Evolutionary conservation across 2,113 vertebrate genomes (phyloP).

Genomic region (Brienomyrus longianalis): DNA sequence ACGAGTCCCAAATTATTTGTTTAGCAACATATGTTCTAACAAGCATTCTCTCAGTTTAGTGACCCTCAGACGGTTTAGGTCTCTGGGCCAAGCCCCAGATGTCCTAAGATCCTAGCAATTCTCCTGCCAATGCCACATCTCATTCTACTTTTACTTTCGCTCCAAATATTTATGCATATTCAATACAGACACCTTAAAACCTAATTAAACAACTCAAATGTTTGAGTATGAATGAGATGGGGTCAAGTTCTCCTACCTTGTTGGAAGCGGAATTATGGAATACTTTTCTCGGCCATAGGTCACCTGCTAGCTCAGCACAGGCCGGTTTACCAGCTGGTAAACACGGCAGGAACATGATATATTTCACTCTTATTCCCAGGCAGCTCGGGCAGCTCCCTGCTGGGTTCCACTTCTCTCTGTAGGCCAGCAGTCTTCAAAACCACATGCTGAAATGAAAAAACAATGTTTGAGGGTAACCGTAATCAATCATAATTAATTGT

Average conservation of each 20-base stretch:
- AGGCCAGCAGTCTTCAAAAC: neutral
- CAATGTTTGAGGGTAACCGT: neutral
- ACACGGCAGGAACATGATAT: neutral
- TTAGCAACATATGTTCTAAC: neutral
- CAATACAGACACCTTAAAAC: neutral
- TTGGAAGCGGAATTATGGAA: neutral
- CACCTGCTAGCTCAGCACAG: neutral
- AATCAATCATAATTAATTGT: neutral
- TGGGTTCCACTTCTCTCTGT: neutral
- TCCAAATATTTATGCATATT: neutral
- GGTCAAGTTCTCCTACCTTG: neutral
- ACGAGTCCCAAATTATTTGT: neutral
- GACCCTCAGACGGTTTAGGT: neutral
- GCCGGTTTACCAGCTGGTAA: neutral
- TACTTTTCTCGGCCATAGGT: neutral
- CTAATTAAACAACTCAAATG: neutral
- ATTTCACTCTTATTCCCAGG: neutral
- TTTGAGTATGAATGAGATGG: neutral
- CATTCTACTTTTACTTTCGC: neutral
- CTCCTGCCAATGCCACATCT: neutral
- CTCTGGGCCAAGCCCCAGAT: neutral
- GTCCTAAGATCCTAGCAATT: neutral
- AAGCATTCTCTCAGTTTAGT: neutral
- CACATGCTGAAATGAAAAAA: neutral
- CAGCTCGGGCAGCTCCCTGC: neutral